Base-by-base conservation (phyloP, 2,113 vertebrate genomes). In the Podocnemis expansa region DNA sequence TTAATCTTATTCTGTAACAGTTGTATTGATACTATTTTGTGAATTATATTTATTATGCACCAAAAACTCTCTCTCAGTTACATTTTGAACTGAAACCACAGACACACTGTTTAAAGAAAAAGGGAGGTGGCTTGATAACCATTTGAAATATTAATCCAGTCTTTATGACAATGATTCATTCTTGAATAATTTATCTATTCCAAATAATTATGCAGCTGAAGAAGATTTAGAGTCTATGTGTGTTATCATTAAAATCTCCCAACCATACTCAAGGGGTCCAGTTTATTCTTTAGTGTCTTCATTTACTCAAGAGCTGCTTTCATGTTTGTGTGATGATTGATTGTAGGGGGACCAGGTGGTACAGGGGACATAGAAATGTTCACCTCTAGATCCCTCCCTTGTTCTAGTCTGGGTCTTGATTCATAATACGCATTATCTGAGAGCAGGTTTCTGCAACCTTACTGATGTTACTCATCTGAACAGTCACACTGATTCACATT, bases 131-230 rank as follows among this genome's bases (percentile, higher is more conserved):
- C n/a, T 14, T 47, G 76, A 5, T 10, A 91, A 47, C 47, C 34
- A 55, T 81, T 89, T 88, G 78, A 86, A 34, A 91, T 90, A 89
- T 29, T 78, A 85, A 79, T 83, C 31, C 54, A 43, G 38, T 90
- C 22, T 43, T 58, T 87, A 82, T 82, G 47, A 49, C 38, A 51
- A 19, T 89, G 34, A 55, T 89, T 90, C 43, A 45, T 10, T 84
- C 51, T 81, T 91, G 12, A 38, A n/a, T 47, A 73, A 84, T 8
- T 89, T 49, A 84, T 3, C 31, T 31, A 14, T 70, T 73, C 21
- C n/a, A 84, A 24, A 49, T n/a, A 91, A 60, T 87, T 89, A 51
- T 52, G 43, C 10, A 51, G 60, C 85, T 8, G 38, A 87, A 70
- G 11, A 4, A 0, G 67, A 78, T 49, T 63, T n/a, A 84, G 45